phyloP scores from a whole-genome alignment of 2,113 vertebrate genomes.

The Uropsilus gracilis region DNA sequence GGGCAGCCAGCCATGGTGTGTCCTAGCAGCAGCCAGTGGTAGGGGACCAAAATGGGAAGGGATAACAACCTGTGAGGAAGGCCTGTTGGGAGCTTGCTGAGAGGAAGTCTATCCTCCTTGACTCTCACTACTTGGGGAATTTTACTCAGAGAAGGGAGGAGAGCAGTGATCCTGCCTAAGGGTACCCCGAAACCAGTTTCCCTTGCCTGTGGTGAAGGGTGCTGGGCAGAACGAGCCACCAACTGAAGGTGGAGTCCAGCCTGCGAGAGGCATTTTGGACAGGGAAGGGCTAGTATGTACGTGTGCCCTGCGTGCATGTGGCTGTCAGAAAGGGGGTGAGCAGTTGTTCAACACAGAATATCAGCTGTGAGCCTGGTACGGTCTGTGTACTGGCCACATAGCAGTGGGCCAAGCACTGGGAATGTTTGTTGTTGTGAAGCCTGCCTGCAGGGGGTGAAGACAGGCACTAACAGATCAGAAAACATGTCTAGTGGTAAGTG shows the following conservation, averaged over 20 bases:
- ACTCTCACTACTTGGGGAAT: neutral
- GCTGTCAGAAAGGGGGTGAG: neutral
- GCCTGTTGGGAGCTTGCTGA: neutral
- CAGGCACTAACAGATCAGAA: neutral
- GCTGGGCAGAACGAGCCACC: neutral
- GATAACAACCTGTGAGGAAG: neutral
- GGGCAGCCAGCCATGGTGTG: neutral
- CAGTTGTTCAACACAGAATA: neutral
- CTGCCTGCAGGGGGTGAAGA: neutral
- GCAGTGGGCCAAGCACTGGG: neutral
- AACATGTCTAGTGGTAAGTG: neutral
- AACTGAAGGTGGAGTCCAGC: neutral
- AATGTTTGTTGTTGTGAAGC: neutral
- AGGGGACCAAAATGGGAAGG: neutral
- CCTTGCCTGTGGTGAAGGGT: neutral
- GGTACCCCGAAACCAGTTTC: neutral
- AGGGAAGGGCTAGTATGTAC: neutral
- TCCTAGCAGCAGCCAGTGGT: neutral
- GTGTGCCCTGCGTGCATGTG: rapidly evolving
- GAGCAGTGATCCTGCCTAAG: neutral
- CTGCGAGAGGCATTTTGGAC: neutral
- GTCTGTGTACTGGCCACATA: neutral
- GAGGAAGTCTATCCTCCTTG: neutral
- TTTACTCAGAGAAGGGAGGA: neutral
- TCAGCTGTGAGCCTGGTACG: neutral